phyloP scores from a whole-genome alignment of 2,888 invertebrate genomes.

The Rhagonycha fulva region DNA sequence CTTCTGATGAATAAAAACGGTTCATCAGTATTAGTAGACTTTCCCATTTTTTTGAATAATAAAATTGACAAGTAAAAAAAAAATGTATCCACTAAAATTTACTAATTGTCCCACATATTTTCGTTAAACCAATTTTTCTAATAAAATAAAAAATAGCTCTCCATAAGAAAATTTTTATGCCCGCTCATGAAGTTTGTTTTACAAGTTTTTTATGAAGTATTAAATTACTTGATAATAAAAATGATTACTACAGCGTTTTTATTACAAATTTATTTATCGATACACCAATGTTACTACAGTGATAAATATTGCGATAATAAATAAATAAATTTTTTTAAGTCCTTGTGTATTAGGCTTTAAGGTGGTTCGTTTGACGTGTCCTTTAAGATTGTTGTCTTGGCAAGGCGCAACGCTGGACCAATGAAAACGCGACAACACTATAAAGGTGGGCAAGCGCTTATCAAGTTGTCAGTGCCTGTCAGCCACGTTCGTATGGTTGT shows the following conservation, averaged over 20 bases:
- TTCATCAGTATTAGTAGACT: too few relatives aligned
- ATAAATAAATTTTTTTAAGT: neutral
- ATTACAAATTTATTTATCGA: neutral
- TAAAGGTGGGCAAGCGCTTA: conserved; percentile 57
- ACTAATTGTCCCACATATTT: too few relatives aligned
- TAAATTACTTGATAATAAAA: neutral
- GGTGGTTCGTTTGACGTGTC: neutral
- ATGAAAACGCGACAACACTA: conserved; percentile 50
- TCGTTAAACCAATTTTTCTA: too few relatives aligned
- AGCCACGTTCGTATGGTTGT: conserved; percentile 5
- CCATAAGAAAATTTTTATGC: neutral
- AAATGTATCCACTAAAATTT: too few relatives aligned
- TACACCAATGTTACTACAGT: neutral
- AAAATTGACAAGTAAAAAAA: too few relatives aligned
- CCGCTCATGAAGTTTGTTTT: neutral
- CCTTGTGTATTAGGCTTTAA: neutral
- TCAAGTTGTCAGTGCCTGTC: neutral
- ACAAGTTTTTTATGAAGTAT: neutral
- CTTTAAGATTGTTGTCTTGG: neutral
- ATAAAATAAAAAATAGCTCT: neutral
- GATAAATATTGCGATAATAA: neutral
- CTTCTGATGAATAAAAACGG: too few relatives aligned
- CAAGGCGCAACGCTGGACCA: conserved; percentile 32
- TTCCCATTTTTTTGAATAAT: too few relatives aligned
- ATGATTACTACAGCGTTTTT: neutral